Evolutionary conservation across 2,888 invertebrate genomes (phyloP), one percentile per base, ranked within the genome.

Genomic region (Agriopis leucophaearia): DNA sequence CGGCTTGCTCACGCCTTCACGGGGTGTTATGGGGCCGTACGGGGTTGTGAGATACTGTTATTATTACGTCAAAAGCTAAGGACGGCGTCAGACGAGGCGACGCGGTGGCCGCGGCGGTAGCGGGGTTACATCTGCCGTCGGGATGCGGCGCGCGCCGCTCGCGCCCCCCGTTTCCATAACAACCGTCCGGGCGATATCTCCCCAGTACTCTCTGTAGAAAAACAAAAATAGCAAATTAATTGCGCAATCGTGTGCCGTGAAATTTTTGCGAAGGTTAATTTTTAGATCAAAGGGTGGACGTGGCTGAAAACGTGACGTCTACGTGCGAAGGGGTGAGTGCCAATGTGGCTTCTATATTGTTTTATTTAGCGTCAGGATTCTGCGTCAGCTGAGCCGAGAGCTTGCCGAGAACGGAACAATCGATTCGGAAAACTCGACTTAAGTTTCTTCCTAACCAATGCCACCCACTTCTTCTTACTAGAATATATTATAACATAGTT

Each of bases 161-260:
- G 87, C 89, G 89, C 90, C 88, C 90, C 89, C 84, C 85, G 92
- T 93, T 67, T 59, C 84, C 87, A 92, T 91, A 85, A 72, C 87
- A 74, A 93, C 93, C 75, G 84, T 89, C 92, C 89, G 88, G 92
- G 91, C 92, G 88, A 88, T 89, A 87, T 88, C 88, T 84, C 87
- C 88, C 86, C 83, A 68, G 82, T 86, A 88, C 87, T 88, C 86
- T 83, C 79, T 82, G 76, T 81, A 88, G 84, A 88, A 92, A 91
- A 92, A 92, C 90, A 92, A 91, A 92, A 93, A 92, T 92, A 92
- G 90, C 90, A 84, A 90, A 92, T 91, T 92, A 91, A 91, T 91
- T 90, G 87, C 91, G 90, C 89, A 91, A 91, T 88, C 88, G 87
- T 87, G 88, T 87, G 80, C 84, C 80, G 84, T 88, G 82, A 87